These are phyloP conservation scores for Venustoraphidia nigricollis DNA, from an alignment of 2,888 invertebrate species.

Conservation along the genomic window DNA sequence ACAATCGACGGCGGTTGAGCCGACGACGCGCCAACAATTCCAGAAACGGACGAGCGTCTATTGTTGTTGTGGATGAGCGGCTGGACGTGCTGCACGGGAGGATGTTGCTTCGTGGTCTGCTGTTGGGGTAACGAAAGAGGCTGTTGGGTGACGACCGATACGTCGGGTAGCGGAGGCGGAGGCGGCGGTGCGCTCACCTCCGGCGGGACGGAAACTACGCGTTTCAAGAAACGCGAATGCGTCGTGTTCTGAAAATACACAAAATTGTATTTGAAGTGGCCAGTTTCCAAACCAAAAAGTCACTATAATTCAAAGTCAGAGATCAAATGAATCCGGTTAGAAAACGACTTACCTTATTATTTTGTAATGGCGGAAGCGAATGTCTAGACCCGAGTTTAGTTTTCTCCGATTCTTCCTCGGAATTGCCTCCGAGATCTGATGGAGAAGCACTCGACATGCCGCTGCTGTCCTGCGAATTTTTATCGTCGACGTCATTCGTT, in stretches of 20 bases:
- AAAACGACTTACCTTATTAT: conserved; percentile 9
- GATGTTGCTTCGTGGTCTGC: no score
- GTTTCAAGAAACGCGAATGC: conserved; percentile 28
- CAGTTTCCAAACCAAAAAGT: no score
- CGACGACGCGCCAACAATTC: no score
- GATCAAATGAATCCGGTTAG: no score
- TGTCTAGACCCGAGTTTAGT: conserved; percentile 23
- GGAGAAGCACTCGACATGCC: conserved; percentile 26
- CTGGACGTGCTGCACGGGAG: no score
- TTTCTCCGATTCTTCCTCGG: conserved; percentile 23
- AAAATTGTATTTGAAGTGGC: no score
- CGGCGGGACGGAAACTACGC: conserved; percentile 40
- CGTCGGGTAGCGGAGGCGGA: conserved; percentile 49
- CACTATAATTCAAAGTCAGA: not conserved
- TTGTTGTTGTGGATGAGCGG: no score
- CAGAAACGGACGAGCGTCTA: no score
- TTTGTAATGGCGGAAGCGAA: conserved; percentile 22
- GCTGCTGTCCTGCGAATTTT: conserved; percentile 17
- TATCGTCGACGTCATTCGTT: conserved; percentile 10
- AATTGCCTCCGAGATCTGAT: conserved; percentile 20
- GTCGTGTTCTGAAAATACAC: no score
- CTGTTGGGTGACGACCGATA: conserved; percentile 22
- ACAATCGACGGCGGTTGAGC: no score
- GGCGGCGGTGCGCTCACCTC: conserved; percentile 41
- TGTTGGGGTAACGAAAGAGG: conserved; percentile 2